phyloP scores from a whole-genome alignment of 2,113 vertebrate species.

The Gymnocephalus cernua region DNA sequence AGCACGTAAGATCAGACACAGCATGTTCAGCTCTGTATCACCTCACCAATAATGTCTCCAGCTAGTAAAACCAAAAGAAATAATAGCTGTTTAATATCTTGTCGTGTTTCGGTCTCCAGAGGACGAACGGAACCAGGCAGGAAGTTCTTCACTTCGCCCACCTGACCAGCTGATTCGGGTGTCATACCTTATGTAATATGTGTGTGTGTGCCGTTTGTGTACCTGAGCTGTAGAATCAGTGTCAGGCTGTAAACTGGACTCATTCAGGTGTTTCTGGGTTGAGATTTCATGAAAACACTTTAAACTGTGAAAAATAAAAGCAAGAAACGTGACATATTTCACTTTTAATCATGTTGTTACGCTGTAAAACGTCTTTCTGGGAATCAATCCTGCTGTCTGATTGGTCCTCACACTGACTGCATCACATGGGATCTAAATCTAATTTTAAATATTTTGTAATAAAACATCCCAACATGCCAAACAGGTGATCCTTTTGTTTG shows the following conservation, averaged over 20 bases:
- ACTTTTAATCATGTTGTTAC: too few species aligned
- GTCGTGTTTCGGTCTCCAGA: constrained; percentile 45
- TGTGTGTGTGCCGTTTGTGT: neutral
- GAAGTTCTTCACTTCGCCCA: constrained; percentile 83
- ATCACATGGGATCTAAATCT: too few species aligned
- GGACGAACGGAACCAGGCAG: constrained; percentile 56
- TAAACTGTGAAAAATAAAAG: neutral
- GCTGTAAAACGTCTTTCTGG: too few species aligned
- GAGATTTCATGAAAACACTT: neutral
- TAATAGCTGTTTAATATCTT: neutral
- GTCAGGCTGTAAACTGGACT: neutral
- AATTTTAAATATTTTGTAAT: too few species aligned
- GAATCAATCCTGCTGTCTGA: too few species aligned
- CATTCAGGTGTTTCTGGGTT: neutral
- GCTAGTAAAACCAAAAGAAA: too few species aligned
- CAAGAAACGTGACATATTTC: neutral
- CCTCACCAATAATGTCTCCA: too few species aligned
- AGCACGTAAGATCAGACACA: constrained; percentile 75
- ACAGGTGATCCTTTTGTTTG: too few species aligned
- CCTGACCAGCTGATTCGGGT: constrained; percentile 33
- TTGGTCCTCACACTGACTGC: too few species aligned
- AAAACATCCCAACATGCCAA: too few species aligned
- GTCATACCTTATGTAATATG: too few species aligned
- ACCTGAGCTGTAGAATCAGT: neutral
- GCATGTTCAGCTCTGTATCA: too few species aligned